A percentile compares a stretch with the other conserved stretches of the same genome.
phyloP scores from a whole-genome alignment of 2,113 vertebrate genomes.

The Tyrannus savana region DNA sequence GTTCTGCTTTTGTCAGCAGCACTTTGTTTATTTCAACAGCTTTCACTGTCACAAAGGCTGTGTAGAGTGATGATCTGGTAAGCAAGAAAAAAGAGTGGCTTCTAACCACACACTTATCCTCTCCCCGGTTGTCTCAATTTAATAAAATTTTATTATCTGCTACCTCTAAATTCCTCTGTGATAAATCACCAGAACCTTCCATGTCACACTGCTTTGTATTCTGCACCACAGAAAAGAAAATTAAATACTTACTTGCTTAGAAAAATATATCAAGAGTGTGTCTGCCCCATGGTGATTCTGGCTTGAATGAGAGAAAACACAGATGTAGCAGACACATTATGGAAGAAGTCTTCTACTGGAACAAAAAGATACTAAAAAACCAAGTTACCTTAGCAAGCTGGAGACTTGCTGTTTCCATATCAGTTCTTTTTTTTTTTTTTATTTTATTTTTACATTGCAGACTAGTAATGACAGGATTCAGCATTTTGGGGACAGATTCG shows the following conservation, averaged over 20 bases:
- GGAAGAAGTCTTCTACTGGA: not conserved
- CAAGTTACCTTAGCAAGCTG: not conserved
- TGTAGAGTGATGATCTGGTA: not conserved
- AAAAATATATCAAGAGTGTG: not conserved
- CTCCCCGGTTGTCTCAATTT: not conserved
- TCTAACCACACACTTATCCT: not conserved
- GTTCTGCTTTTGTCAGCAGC: slow-evolving; percentile 51
- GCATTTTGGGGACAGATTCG: not conserved
- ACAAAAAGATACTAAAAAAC: not conserved
- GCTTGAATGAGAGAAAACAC: not conserved
- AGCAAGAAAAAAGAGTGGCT: not conserved
- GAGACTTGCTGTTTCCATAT: not conserved
- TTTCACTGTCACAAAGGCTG: not conserved
- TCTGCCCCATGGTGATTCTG: slow-evolving; percentile 4
- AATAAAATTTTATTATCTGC: slow-evolving; percentile 2
- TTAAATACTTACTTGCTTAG: not conserved
- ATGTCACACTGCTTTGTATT: not conserved
- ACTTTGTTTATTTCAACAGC: slow-evolving; percentile 53
- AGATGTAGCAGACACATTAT: not conserved
- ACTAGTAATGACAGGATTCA: not conserved
- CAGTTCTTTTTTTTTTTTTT: not conserved
- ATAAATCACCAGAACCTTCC: not conserved
- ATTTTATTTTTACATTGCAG: not conserved
- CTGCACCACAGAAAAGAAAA: not conserved
- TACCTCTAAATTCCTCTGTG: not conserved